phyloP scores from a whole-genome alignment of 2,797 vertebrate genomes.

The Sebastes minor region DNA sequence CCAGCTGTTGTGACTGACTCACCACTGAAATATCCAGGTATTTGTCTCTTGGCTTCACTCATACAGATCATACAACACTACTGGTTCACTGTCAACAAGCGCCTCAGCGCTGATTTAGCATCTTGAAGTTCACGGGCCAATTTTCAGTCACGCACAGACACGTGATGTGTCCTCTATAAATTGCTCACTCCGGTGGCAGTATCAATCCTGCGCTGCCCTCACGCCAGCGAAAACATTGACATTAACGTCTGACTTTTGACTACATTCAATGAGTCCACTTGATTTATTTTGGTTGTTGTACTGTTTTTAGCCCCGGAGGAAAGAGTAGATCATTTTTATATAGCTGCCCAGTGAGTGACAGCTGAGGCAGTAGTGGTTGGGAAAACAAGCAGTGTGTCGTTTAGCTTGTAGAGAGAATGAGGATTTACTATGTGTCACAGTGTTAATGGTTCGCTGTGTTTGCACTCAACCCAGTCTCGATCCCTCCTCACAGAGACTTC shows the following conservation, averaged over 20 bases:
- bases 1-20: conserved; percentile 76
- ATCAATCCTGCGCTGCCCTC: conserved; percentile 13
- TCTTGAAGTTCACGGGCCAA: conserved; percentile 23
- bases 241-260: conserved; percentile 50
- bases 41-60: conserved; percentile 30
- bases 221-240: conserved; percentile 73
- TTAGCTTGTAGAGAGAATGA: conserved; percentile 16
- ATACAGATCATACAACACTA: neutral
- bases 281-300: conserved; percentile 64
- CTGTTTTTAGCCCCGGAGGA: conserved; percentile 57
- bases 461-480: neutral
- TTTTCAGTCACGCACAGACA: conserved; percentile 37
- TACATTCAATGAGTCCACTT: conserved; percentile 29
- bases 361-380: conserved; percentile 9
- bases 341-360: conserved; percentile 46
- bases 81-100: conserved; percentile 12
- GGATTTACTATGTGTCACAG: neutral
- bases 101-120: conserved; percentile 27
- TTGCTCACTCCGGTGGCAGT: conserved; percentile 34
- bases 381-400: conserved; percentile 42
- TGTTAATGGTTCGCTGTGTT: conserved; percentile 31
- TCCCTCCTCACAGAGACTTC: conserved; percentile 68
- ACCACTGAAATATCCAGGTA: conserved; percentile 78
- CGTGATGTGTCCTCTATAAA: conserved; percentile 56
- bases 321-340: conserved; percentile 45